Evolutionary conservation across 2,113 vertebrate genomes (phyloP), one percentile per base, ranked within the genome.

Genomic region (Salvelinus namaycush): DNA sequence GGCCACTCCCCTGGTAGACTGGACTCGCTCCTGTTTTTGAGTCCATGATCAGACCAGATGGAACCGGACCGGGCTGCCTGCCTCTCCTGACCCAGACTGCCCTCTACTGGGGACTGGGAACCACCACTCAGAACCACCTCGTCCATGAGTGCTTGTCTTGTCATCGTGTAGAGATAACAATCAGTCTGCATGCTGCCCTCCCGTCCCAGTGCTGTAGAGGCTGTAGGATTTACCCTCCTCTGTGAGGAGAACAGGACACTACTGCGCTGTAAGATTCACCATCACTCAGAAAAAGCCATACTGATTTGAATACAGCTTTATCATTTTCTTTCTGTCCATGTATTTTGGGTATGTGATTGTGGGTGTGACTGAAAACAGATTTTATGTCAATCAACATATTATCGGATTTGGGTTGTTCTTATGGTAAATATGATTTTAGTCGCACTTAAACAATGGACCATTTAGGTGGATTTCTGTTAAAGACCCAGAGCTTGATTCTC

Each of bases 171-270:
- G 51, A 18, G 14, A 54, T 39, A 6, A 3, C 8, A 31, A 18
- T 70, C 49, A 26, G 11, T 68, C 70, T 31, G 13, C 79, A 71
- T 9, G 1, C 67, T 71, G 1, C 74, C 67, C 73, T 77, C 31
- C 77, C 11, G 31, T 73, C 79, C 62, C 83, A 88, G 91, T 69
- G 3, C 75, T 70, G 70, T 3, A 51, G 92, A 92, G 93, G 94
- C 94, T 95, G 95, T 92, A 94, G 93, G 95, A 95, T 87, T 89
- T 84, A 93, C 90, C 89, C 95, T 97, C 97, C 96, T 98, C 97
- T 90, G 60, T 98, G 97, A 97, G 97, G 97, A 96, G 95, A 96
- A 86, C 79, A 64, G 57, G 94, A 91, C 94, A 88, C 95, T 95
- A 44, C 92, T 91, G 91, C 92, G 92, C 93, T 95, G 93, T 95